phyloP scores from a whole-genome alignment of 2,797 vertebrate species.

The Leptoclinus maculatus region DNA sequence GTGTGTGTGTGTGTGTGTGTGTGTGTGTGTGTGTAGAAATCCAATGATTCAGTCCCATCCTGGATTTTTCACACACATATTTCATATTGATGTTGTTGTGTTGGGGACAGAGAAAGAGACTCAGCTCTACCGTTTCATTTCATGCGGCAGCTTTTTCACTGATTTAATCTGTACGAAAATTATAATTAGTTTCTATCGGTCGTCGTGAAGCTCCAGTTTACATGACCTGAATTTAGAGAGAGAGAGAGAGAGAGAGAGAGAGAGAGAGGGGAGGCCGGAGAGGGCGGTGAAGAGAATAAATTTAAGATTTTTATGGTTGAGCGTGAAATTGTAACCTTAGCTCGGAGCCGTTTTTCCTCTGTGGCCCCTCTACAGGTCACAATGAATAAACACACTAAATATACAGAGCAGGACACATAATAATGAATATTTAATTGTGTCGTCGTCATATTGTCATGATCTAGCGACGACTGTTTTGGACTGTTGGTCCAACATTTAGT shows the following conservation, averaged over 20 bases:
- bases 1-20: no score
- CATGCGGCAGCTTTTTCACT: not conserved
- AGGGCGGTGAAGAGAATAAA: not conserved
- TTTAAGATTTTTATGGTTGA: not conserved
- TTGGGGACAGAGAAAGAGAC: not conserved
- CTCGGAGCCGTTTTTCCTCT: not conserved
- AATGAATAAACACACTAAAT: not conserved
- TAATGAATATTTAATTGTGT: not conserved
- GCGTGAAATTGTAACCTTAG: not conserved
- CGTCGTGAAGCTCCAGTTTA: not conserved
- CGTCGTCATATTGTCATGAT: not conserved
- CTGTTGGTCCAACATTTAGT: not conserved
- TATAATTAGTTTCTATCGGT: not conserved
- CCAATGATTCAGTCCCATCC: not conserved
- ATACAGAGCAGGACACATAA: not conserved
- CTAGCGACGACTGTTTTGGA: not conserved
- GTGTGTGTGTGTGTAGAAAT: accelerated
- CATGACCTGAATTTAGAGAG: not conserved
- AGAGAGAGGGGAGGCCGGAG: not conserved
- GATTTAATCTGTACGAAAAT: not conserved
- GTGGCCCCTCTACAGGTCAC: not conserved
- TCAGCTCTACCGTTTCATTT: not conserved
- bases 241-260: no score
- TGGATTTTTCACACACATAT: not conserved
- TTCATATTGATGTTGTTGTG: not conserved